phyloP scores from a whole-genome alignment of 2,888 invertebrate genomes.

The Drosophila melanosoma region DNA sequence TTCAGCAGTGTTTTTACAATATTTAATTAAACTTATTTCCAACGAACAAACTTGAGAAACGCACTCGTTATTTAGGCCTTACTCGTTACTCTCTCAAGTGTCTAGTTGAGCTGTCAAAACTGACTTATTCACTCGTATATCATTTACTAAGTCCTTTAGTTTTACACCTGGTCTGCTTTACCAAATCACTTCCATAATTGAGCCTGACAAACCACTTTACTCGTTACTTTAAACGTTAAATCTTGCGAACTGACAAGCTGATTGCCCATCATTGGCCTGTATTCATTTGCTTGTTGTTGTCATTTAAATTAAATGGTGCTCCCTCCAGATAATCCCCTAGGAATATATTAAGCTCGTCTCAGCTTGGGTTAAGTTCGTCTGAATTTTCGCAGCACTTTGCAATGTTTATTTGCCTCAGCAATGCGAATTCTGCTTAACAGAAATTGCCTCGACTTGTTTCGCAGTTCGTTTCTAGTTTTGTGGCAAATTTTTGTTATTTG shows the following conservation, averaged over 20 bases:
- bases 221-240: conserved; percentile 3
- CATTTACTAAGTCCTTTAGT: neutral
- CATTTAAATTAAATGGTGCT: conserved; percentile 13
- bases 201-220: neutral
- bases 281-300: neutral
- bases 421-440: conserved; percentile 57
- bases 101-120: neutral
- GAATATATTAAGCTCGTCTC: too few relatives aligned
- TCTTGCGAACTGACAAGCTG: conserved; percentile 6
- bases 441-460: conserved; percentile 5
- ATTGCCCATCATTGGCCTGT: neutral
- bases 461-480: conserved; percentile 1
- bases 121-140: neutral
- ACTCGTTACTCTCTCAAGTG: neutral
- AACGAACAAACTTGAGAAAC: neutral
- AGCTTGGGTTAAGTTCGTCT: conserved; percentile 13
- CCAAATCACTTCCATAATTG: neutral
- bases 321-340: neutral
- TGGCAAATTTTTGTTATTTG: neutral
- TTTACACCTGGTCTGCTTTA: neutral
- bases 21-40: neutral
- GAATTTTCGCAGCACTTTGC: conserved; percentile 58
- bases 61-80: neutral
- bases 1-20: neutral
- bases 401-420: conserved; percentile 53